A percentile compares a stretch with the other conserved stretches of the same genome.
Conservation (phyloP, 2,888 invertebrate genomes). For the Amorpha juglandis region DNA sequence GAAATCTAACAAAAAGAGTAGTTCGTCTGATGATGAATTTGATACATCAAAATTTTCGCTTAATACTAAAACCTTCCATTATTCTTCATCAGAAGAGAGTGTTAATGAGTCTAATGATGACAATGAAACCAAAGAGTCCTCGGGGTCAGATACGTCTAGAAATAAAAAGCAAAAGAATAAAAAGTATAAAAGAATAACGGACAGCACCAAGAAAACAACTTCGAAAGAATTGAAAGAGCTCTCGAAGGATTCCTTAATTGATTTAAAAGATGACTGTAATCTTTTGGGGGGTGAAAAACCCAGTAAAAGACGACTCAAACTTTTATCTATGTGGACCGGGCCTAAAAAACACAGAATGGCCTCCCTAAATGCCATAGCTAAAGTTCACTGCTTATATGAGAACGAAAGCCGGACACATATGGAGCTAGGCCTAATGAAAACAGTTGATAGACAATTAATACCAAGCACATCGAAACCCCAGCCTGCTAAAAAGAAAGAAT, state of each 20-base stretch:
- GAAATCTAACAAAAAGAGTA: conserved; percentile 60
- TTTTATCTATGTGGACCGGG: conserved; percentile 89
- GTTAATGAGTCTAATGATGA: conserved; percentile 77
- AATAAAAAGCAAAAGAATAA: conserved; percentile 70
- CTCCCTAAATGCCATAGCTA: conserved; percentile 93
- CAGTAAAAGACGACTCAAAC: conserved; percentile 82
- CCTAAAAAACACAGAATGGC: conserved; percentile 94
- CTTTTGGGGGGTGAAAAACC: conserved; percentile 70
- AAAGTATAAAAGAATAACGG: conserved; percentile 73
- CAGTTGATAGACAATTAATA: conserved; percentile 71
- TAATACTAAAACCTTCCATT: conserved; percentile 64
- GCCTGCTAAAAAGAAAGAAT: conserved; percentile 72
- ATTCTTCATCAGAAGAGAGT: conserved; percentile 77
- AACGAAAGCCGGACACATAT: conserved; percentile 92
- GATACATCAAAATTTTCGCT: conserved; percentile 74
- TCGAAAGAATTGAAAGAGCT: conserved; percentile 77
- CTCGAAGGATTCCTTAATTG: conserved; percentile 74
- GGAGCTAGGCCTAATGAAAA: conserved; percentile 83
- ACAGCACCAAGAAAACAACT: conserved; percentile 64
- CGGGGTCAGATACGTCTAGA: conserved; percentile 68
- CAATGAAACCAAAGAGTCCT: conserved; percentile 74
- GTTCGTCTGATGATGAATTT: conserved; percentile 71
- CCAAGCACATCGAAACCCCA: conserved; percentile 81
- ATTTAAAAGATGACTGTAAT: conserved; percentile 70
- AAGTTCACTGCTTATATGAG: conserved; percentile 95